These are phyloP conservation scores for Hexactinellida sp. DNA, from an alignment of 37 sponge, comb jelly and placozoan species.

Conservation along the genomic window DNA sequence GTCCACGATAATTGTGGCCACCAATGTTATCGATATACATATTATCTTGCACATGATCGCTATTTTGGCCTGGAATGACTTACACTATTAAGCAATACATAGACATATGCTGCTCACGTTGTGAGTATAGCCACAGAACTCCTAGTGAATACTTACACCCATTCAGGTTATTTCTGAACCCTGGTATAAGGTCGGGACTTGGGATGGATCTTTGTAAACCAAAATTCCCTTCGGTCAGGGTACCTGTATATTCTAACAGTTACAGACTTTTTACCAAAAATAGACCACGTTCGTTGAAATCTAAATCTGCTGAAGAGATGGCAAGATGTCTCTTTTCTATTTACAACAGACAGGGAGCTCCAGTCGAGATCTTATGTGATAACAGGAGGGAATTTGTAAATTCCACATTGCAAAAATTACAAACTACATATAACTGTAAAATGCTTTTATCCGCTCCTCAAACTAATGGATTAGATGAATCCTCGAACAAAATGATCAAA, in stretches of 20 bases:
- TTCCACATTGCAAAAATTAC: not conserved
- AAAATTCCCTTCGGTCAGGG: not conserved
- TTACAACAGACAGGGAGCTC: not conserved
- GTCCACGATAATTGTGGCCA: not conserved
- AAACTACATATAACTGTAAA: not conserved
- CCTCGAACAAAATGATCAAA: not conserved
- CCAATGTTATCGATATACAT: not conserved
- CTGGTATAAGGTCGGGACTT: not conserved
- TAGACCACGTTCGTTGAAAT: not conserved
- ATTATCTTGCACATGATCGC: not conserved
- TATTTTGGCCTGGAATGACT: not conserved
- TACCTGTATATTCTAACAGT: not conserved
- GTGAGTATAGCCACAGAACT: not conserved
- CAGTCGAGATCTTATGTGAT: not conserved
- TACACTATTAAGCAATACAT: not conserved
- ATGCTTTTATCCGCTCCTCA: not conserved
- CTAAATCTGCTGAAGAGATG: not conserved
- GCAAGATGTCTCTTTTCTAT: not conserved
- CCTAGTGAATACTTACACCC: not conserved
- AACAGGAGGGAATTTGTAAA: not conserved
- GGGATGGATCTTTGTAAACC: not conserved
- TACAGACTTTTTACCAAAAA: not conserved
- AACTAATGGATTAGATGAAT: not conserved
- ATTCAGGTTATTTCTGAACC: not conserved
- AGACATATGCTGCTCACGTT: not conserved